A percentile compares a stretch with the other conserved stretches of the same genome.
These are phyloP conservation scores for Aromia moschata DNA, from an alignment of 2,888 invertebrate species.

Conservation along the genomic window DNA sequence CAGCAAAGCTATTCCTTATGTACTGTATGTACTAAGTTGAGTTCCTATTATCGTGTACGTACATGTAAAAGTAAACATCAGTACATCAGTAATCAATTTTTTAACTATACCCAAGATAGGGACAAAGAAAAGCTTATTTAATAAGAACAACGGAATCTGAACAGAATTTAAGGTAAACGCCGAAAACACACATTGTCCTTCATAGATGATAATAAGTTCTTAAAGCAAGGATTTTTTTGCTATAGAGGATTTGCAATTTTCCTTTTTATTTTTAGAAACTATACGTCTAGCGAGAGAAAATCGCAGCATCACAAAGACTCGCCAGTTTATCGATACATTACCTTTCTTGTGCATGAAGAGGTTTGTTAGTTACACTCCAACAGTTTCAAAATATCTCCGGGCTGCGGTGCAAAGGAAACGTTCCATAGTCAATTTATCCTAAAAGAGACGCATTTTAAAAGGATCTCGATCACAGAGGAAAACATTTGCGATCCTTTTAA, in stretches of 20 bases:
- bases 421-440: not conserved
- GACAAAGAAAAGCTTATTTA: not conserved
- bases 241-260: too few species aligned
- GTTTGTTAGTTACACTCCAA: not conserved
- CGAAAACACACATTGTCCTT: too few species aligned
- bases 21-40: too few species aligned
- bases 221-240: too few species aligned
- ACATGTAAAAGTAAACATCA: too few species aligned
- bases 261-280: not conserved
- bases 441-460: not conserved
- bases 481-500: too few species aligned
- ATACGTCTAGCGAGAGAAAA: not conserved
- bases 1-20: too few species aligned
- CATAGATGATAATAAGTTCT: too few species aligned
- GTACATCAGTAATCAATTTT: too few species aligned
- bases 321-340: not conserved
- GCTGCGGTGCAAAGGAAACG: not conserved
- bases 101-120: not conserved
- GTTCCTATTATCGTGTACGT: too few species aligned
- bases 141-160: too few species aligned
- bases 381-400: not conserved
- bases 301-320: not conserved
- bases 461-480: not conserved
- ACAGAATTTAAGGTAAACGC: too few species aligned
- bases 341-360: not conserved